These are phyloP conservation scores for Xenops minutus DNA, from an alignment of 2,797 vertebrate genomes.

Conservation along the genomic window DNA sequence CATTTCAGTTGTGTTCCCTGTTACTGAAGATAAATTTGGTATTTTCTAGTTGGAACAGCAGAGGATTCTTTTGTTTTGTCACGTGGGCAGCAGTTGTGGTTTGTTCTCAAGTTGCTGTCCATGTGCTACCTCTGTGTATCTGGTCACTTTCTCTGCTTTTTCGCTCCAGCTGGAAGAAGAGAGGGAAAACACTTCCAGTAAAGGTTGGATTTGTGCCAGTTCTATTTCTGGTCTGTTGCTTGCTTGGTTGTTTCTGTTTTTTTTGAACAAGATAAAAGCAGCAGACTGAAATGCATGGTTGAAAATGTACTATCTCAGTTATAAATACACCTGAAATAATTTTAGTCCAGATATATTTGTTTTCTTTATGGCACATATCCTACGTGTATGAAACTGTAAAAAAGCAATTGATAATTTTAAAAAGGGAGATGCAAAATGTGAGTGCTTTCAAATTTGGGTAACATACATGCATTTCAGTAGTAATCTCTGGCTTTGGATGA, in stretches of 20 bases:
- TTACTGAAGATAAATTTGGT: neutral
- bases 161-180: neutral
- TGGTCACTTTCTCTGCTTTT: neutral
- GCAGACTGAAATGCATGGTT: neutral
- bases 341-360: neutral
- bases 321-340: neutral
- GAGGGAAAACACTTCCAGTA: neutral
- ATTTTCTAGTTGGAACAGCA: neutral
- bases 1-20: neutral
- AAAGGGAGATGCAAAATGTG: neutral
- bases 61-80: neutral
- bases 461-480: neutral
- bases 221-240: neutral
- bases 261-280: neutral
- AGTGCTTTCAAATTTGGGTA: neutral
- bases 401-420: neutral
- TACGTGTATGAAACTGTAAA: neutral
- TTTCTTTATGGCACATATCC: neutral
- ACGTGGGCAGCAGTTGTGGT: neutral
- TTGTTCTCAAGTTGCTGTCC: neutral
- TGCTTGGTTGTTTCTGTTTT: neutral
- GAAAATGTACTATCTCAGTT: neutral
- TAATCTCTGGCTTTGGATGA: neutral
- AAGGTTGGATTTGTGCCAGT: neutral
- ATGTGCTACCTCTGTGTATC: neutral